Percentiles rank a stretch among this genome's conserved stretches.
These are phyloP conservation scores for Aurelia sp. DNA, from an alignment of 30 jellyfish, hydroid and myxozoan genomes.

Conservation along the genomic window DNA sequence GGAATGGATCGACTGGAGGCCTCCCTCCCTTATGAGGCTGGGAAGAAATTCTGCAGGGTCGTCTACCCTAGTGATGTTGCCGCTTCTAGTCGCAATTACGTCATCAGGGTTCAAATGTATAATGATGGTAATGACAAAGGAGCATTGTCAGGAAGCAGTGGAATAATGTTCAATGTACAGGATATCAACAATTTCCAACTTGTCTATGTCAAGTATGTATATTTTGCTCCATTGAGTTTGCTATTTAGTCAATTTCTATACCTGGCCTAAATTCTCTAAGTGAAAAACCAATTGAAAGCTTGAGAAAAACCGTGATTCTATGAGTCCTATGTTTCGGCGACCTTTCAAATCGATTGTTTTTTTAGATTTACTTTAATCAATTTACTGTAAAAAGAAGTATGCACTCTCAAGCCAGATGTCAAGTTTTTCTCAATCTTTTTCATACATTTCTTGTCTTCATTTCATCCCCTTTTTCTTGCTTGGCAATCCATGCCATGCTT, in stretches of 20 bases:
- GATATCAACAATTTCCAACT: conserved; percentile 24
- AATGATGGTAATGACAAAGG: not conserved
- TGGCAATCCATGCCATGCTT: too few relatives aligned
- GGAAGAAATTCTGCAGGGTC: conserved; percentile 13
- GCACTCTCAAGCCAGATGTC: not conserved
- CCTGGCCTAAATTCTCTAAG: too few relatives aligned
- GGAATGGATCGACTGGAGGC: conserved; percentile 13
- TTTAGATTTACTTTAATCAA: conserved; percentile 48
- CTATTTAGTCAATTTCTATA: too few relatives aligned
- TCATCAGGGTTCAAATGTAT: conserved; percentile 33
- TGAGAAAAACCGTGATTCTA: conserved; percentile 43
- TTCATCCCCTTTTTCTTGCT: too few relatives aligned
- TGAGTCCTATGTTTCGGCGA: conserved; percentile 27
- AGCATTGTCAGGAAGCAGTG: not conserved
- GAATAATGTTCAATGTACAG: conserved; percentile 26
- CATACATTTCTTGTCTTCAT: too few relatives aligned
- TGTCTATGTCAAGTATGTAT: not conserved
- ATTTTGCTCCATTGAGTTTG: too few relatives aligned
- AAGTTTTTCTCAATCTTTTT: not conserved
- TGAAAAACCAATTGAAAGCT: conserved; percentile 33
- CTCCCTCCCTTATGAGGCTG: conserved; percentile 23
- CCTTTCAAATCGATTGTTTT: conserved; percentile 49
- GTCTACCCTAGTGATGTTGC: not conserved
- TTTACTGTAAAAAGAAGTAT: conserved; percentile 9
- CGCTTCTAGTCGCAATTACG: not conserved